Percentiles rank a stretch among this genome's conserved stretches.
Evolutionary conservation across 1,140 invertebrate species (phyloP).

Genomic region (Eriocheir sinensis): DNA sequence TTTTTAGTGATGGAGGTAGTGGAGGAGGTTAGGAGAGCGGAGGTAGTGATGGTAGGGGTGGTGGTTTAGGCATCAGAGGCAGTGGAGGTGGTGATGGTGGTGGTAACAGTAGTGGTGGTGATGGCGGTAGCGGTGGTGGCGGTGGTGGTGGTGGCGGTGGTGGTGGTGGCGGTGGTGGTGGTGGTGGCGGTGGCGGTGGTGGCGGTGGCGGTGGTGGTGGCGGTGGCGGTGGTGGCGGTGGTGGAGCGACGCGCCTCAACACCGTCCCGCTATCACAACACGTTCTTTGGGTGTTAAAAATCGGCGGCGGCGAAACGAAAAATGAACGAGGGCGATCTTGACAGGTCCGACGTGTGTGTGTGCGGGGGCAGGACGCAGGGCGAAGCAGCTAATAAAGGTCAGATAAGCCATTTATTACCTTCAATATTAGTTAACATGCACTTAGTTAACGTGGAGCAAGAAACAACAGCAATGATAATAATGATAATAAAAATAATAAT

Average conservation of each 20-base stretch:
- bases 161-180: neutral
- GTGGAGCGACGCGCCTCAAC: neutral
- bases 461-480: neutral
- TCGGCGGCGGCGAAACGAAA: neutral
- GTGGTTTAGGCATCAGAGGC: no score
- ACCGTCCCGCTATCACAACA: neutral
- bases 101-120: no score
- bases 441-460: neutral
- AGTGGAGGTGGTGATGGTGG: no score
- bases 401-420: neutral
- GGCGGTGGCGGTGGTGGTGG: no score
- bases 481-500: neutral
- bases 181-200: no score
- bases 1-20: no score
- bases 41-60: no score
- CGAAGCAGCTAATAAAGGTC: neutral
- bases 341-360: neutral
- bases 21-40: no score
- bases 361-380: neutral
- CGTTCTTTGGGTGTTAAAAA: slow-evolving; percentile 24
- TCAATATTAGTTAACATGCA: neutral
- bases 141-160: neutral
- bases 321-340: neutral
- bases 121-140: neutral
- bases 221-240: no score